These are phyloP conservation scores for Octonoba sinensis DNA, from an alignment of 2,888 invertebrate genomes.

Conservation along the genomic window DNA sequence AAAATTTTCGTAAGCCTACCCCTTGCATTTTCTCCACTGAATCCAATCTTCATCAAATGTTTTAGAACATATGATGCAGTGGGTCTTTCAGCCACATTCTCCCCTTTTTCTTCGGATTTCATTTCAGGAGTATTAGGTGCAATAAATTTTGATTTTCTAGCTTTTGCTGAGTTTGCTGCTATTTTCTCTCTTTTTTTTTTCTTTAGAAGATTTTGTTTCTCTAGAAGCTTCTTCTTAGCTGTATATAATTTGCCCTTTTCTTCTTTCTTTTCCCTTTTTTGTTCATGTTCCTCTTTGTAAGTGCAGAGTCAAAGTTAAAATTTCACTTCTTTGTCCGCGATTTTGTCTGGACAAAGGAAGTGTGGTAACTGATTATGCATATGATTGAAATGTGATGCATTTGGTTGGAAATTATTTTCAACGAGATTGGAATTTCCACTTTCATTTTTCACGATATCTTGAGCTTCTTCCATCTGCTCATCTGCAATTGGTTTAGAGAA, in stretches of 20 bases:
- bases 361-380: background rate
- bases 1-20: background rate
- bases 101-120: too few relatives aligned
- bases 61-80: conserved; percentile 1
- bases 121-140: background rate
- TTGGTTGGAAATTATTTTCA: background rate
- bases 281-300: too few relatives aligned
- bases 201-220: background rate
- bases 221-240: background rate
- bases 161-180: too few relatives aligned
- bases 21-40: background rate
- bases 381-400: background rate
- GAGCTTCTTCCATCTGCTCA: background rate
- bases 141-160: background rate
- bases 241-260: background rate
- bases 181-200: background rate
- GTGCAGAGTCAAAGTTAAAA: conserved; percentile 1
- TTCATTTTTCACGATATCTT: background rate
- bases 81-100: background rate
- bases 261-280: too few relatives aligned
- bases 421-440: background rate
- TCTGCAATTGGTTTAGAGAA: background rate
- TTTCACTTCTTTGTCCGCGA: conserved; percentile 6
- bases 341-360: conserved; percentile 5
- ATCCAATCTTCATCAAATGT: background rate